phyloP scores from a whole-genome alignment of 2,888 invertebrate genomes.

The Periphyllus acericola region DNA sequence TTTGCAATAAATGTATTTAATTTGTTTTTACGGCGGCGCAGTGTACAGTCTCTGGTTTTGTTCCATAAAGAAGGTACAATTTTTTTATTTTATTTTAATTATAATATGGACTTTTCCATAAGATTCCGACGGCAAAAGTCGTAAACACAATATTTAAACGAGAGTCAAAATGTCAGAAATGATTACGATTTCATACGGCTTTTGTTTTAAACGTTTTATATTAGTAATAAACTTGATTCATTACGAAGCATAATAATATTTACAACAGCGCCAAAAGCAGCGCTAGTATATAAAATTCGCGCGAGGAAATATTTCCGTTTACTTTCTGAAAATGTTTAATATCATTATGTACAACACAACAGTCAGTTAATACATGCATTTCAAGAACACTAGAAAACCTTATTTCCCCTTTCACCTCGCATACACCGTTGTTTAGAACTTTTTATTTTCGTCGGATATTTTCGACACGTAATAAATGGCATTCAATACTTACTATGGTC shows the following conservation, averaged over 20 bases:
- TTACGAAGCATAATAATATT: background rate
- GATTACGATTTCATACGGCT: background rate
- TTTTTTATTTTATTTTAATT: background rate
- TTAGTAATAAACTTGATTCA: background rate
- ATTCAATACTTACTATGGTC: no score
- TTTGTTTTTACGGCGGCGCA: constrained; percentile 2
- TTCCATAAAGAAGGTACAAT: background rate
- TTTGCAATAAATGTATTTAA: constrained; percentile 18
- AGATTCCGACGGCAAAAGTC: background rate
- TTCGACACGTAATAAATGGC: no score
- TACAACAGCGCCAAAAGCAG: background rate
- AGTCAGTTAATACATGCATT: no score
- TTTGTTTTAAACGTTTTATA: background rate
- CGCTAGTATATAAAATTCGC: no score
- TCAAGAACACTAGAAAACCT: no score
- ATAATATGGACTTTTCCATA: background rate
- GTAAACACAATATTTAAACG: background rate
- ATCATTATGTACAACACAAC: no score
- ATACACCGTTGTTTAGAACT: no score
- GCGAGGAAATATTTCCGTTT: no score
- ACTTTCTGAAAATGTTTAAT: background rate
- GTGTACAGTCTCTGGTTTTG: background rate
- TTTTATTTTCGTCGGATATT: no score
- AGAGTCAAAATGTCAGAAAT: background rate
- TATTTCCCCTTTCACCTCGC: no score